Conservation (phyloP, 1,140 invertebrate species). For the Oreohelix idahoensis region DNA sequence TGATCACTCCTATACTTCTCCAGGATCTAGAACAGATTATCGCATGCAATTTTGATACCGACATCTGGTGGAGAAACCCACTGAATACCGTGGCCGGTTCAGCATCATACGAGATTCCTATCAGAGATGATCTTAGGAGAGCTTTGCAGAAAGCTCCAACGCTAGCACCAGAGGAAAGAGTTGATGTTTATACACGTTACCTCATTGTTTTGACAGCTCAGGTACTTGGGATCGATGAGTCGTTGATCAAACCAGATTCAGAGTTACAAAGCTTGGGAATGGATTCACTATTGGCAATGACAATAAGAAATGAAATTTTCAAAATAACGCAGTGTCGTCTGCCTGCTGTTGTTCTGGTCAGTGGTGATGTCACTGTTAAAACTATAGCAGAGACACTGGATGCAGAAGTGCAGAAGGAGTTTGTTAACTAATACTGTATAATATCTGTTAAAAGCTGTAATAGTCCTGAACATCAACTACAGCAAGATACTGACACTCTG, state of each 20-base stretch:
- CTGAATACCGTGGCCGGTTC: too few species aligned
- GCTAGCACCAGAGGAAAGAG: background rate
- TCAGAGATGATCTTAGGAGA: background rate
- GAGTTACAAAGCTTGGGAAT: slow-evolving; percentile 41
- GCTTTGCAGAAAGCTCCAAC: background rate
- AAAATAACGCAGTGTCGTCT: slow-evolving; percentile 25
- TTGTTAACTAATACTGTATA: too few species aligned
- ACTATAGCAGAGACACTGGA: slow-evolving; percentile 26
- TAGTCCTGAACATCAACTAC: too few species aligned
- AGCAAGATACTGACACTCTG: too few species aligned
- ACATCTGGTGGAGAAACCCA: slow-evolving; percentile 17
- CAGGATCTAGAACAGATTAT: slow-evolving; percentile 40
- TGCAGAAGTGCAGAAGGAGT: background rate
- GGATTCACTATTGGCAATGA: slow-evolving; percentile 48
- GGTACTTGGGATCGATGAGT: slow-evolving; percentile 25
- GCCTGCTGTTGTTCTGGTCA: slow-evolving; percentile 32
- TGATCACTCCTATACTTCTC: slow-evolving; percentile 40
- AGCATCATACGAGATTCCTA: background rate
- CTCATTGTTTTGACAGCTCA: slow-evolving; percentile 29
- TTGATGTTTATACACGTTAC: background rate
- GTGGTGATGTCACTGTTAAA: slow-evolving; percentile 22
- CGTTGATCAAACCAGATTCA: slow-evolving; percentile 12
- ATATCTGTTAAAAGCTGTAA: too few species aligned
- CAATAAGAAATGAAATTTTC: slow-evolving; percentile 37
- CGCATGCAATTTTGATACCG: slow-evolving; percentile 43